Conservation (phyloP, 1,140 invertebrate genomes). For the Kradibia gibbosae region DNA sequence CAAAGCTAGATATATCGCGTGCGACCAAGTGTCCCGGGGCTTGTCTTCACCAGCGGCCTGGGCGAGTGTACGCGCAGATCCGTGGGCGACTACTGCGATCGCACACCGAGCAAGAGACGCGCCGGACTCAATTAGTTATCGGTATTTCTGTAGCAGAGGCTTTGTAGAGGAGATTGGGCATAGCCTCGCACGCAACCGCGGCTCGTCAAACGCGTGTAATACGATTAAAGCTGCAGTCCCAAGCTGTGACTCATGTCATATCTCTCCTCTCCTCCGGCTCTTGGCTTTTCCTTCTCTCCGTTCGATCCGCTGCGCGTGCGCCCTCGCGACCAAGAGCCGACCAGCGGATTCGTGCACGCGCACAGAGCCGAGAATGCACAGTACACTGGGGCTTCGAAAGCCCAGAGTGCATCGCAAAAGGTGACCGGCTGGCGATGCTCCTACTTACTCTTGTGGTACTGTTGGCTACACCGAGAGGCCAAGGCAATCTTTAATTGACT, state of each 20-base stretch:
- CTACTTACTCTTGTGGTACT: background rate
- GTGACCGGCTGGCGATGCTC: background rate
- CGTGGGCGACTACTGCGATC: background rate
- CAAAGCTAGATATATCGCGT: background rate
- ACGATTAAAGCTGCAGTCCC: conserved; percentile 8
- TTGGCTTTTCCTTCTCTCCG: too few species aligned
- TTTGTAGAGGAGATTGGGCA: background rate
- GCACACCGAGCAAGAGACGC: background rate
- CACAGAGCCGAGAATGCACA: background rate
- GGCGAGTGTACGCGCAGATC: too few species aligned
- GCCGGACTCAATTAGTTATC: background rate
- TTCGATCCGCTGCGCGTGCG: too few species aligned
- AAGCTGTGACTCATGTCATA: background rate
- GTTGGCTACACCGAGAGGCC: background rate
- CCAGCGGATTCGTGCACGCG: background rate
- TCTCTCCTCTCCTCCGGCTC: background rate
- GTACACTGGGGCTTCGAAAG: background rate
- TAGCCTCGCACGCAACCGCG: background rate
- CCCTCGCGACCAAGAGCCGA: background rate
- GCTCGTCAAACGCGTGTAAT: background rate
- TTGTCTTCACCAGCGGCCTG: too few species aligned
- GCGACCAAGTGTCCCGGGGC: background rate
- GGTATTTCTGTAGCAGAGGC: background rate
- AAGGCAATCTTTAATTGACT: conserved; percentile 51
- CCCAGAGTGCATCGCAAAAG: background rate